Evolutionary conservation across 2,888 invertebrate species (phyloP), one percentile per base, ranked within the genome.

Genomic region (Polyommatus icarus): DNA sequence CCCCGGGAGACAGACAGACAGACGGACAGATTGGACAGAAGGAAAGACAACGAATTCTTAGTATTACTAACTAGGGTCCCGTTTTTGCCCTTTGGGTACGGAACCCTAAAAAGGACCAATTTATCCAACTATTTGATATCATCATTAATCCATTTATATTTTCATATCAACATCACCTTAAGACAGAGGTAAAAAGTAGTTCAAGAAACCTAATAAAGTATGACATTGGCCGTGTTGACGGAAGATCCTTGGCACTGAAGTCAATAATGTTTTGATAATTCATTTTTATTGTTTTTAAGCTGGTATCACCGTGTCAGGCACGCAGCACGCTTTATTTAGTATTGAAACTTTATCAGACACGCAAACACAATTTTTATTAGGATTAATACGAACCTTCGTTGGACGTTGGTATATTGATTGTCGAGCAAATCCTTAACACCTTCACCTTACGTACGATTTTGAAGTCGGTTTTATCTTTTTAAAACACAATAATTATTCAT

Each of bases 241-340:
- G 29, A 67, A 67, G 29, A 67, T 67, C 67, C 67, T 67, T 29
- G 67, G 67, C 29, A 67, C 6, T 67, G 29, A 67, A 67, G 67
- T 59, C 59, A 59, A 59, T 2, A 20, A 12, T 67, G 0, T 29
- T 67, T 32, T 20, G 29, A 20, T 67, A 67, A 6, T 67, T 32
- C 29, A 18, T 67, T 67, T 67, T 32, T 67, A 67, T 67, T 29
- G 67, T 67, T 6, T 32, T 29, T 67, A 29, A 18, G 29, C 29
- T 67, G 29, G 18, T 67, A 67, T 61, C 61, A 67, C 59, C 59
- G 46, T 46, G 12, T 46, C 46, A 10, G 24, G 24, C 61, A 67
- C 29, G 29, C 29, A 12, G 24, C 61, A 67, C 29, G 29, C 29
- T 67, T 29, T 0, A 18, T 29, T 67, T 29, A 67, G 4, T 12